Evolutionary conservation across 2,797 vertebrate genomes (phyloP).

Genomic region (Oryzias dopingdopingensis): DNA sequence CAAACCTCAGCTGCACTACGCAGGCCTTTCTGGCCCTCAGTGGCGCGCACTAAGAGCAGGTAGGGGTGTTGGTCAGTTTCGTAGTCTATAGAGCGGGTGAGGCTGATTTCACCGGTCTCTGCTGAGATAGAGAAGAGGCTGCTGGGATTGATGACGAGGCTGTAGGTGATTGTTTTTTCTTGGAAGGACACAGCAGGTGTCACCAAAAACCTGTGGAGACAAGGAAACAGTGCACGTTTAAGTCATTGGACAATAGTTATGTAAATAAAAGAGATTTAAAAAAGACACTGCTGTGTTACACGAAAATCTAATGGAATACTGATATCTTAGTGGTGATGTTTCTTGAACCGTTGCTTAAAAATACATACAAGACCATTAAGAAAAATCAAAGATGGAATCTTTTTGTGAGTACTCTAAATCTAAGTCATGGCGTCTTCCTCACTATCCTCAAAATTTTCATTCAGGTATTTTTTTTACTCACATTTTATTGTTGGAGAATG

Average conservation of each 20-base stretch:
- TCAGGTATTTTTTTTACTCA: too few species aligned
- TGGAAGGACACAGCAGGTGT: slow-evolving; percentile 85
- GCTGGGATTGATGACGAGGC: slow-evolving; percentile 84
- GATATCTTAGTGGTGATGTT: too few species aligned
- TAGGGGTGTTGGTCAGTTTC: slow-evolving; percentile 84
- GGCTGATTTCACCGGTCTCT: slow-evolving; percentile 80
- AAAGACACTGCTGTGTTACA: too few species aligned
- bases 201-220: slow-evolving; percentile 79
- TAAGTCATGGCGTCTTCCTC: too few species aligned
- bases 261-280: too few species aligned
- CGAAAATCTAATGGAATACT: too few species aligned
- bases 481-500: too few species aligned
- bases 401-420: too few species aligned
- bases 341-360: too few species aligned
- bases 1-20: slow-evolving; percentile 84
- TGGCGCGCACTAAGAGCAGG: slow-evolving; percentile 81
- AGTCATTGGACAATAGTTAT: neutral
- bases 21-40: slow-evolving; percentile 77
- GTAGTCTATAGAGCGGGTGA: slow-evolving; percentile 83
- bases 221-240: neutral
- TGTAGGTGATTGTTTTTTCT: slow-evolving; percentile 84
- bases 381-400: too few species aligned
- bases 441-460: too few species aligned
- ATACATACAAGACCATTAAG: too few species aligned
- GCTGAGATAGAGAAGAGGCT: slow-evolving; percentile 82